A percentile compares a stretch with the other conserved stretches of the same genome.
These are phyloP conservation scores for Microtus pennsylvanicus DNA, from an alignment of 2,113 vertebrate species.

Conservation along the genomic window DNA sequence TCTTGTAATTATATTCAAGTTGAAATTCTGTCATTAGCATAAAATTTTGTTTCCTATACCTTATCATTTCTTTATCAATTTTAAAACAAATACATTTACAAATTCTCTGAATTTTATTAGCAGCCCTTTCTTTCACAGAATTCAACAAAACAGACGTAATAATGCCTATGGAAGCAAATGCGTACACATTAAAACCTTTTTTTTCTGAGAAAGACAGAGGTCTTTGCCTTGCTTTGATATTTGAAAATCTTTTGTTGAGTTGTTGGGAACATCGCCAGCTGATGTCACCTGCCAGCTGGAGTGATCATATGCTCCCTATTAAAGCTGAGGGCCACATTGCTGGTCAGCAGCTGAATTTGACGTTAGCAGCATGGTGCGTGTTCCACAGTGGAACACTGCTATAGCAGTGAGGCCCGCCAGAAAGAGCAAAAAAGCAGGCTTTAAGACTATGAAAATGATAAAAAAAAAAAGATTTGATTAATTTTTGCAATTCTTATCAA, in stretches of 20 bases:
- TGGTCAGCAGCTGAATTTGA: conserved; percentile 71
- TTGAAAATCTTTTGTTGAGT: conserved; percentile 66
- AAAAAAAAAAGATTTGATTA: not conserved
- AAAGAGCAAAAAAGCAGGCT: not conserved
- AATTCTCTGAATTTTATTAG: conserved; percentile 24
- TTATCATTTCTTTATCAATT: not conserved
- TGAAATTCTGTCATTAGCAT: not conserved
- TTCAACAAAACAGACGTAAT: not conserved
- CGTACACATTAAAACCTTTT: conserved; percentile 27
- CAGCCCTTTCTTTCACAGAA: not conserved
- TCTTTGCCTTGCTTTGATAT: conserved; percentile 63
- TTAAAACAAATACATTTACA: not conserved
- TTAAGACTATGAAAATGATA: not conserved
- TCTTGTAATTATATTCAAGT: not conserved
- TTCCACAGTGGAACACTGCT: conserved; percentile 59
- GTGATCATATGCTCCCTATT: conserved; percentile 71
- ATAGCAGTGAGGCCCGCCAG: not conserved
- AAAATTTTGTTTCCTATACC: not conserved
- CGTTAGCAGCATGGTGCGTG: not conserved
- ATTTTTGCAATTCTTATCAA: conserved; percentile 29
- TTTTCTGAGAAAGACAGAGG: conserved; percentile 53
- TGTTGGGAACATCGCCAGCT: conserved; percentile 58
- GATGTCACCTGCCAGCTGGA: conserved; percentile 78
- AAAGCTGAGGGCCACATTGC: conserved; percentile 40
- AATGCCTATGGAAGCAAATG: conserved; percentile 16